A percentile compares a stretch with the other conserved stretches of the same genome.
Evolutionary conservation across 1,140 invertebrate species (phyloP).

Genomic region (Schlechtendalia chinensis): DNA sequence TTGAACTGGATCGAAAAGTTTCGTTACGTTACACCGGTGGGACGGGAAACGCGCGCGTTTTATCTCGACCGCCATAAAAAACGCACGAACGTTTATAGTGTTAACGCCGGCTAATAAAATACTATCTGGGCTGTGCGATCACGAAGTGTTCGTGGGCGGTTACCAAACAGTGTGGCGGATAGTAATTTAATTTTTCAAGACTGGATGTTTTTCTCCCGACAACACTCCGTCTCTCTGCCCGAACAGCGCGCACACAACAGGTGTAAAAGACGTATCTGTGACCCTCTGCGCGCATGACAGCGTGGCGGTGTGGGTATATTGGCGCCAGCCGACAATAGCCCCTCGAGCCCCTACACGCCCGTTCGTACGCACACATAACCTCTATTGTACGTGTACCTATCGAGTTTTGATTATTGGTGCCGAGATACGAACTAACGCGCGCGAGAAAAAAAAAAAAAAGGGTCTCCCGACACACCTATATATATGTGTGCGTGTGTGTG

Average conservation of each 20-base stretch:
- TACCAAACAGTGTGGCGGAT: constrained; percentile 24
- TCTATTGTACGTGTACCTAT: constrained; percentile 34
- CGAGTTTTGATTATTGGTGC: constrained; percentile 37
- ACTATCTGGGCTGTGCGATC: constrained; percentile 29
- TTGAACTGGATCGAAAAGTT: constrained; percentile 11
- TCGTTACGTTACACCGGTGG: background rate
- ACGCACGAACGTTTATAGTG: constrained; percentile 27
- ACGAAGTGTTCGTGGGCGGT: constrained; percentile 48
- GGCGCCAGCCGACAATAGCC: constrained; percentile 39
- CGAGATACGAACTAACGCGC: background rate
- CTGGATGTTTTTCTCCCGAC: constrained; percentile 30
- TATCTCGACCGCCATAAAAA: background rate
- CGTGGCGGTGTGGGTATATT: constrained; percentile 32
- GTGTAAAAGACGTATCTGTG: constrained; percentile 49
- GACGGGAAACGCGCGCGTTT: background rate
- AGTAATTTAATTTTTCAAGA: constrained; percentile 48
- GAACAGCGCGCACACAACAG: constrained; percentile 27
- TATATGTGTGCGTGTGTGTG: background rate
- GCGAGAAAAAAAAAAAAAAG: constrained; percentile 31
- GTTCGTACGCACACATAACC: background rate
- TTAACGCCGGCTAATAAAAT: constrained; percentile 10
- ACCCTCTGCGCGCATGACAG: constrained; percentile 27
- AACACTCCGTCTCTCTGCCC: no score
- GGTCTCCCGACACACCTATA: background rate
- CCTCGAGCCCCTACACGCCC: constrained; percentile 24